These are phyloP conservation scores for Drosophila nr. perissopoda DNA, from an alignment of 2,888 invertebrate species.

Conservation along the genomic window DNA sequence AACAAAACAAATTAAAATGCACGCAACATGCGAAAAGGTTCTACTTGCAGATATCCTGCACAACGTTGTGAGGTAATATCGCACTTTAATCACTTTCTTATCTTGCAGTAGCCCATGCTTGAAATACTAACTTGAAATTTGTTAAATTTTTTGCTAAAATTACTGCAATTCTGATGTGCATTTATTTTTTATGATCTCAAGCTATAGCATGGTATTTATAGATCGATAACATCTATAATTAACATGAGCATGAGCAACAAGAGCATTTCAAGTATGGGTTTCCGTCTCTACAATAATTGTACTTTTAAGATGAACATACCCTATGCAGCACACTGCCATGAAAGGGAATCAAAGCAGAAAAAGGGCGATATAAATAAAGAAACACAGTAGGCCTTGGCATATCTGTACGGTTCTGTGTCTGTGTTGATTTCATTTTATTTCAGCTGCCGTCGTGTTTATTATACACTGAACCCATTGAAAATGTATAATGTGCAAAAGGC, in stretches of 20 bases:
- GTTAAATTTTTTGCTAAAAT: no score
- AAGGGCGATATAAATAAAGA: slow-evolving; percentile 31
- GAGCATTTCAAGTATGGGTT: not conserved
- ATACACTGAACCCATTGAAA: not conserved
- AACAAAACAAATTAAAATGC: slow-evolving; percentile 8
- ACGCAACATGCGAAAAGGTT: not conserved
- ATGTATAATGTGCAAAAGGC: not conserved
- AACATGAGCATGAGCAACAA: no score
- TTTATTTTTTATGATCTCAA: not conserved
- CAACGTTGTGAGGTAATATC: not conserved
- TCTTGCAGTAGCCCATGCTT: not conserved
- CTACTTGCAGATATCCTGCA: slow-evolving; percentile 15
- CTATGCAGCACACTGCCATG: not conserved
- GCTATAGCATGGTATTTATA: not conserved
- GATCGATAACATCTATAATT: not conserved
- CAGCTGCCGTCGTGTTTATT: slow-evolving; percentile 27
- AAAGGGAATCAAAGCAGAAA: slow-evolving; percentile 7
- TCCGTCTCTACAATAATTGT: not conserved
- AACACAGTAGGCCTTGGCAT: slow-evolving; percentile 15
- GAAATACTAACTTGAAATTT: no score
- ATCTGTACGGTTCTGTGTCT: slow-evolving; percentile 5
- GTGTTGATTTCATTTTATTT: slow-evolving; percentile 63
- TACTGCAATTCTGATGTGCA: not conserved
- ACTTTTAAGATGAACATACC: not conserved
- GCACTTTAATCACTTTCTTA: not conserved